phyloP scores from a whole-genome alignment of 35 echinoderm and acorn worm species.

The Lytechinus pictus region DNA sequence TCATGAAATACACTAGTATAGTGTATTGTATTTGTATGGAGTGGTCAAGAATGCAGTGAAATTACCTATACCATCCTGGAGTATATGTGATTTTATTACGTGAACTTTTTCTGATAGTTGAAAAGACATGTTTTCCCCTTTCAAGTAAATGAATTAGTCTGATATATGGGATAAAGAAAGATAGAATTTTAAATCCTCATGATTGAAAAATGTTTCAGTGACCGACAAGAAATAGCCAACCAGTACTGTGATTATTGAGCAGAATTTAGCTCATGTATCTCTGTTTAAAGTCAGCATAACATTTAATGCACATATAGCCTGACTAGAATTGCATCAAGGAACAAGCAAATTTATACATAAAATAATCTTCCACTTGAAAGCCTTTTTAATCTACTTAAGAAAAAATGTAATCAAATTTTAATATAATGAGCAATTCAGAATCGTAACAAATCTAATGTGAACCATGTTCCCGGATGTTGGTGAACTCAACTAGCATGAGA shows the following conservation, averaged over 20 bases:
- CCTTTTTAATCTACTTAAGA: not conserved
- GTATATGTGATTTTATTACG: not conserved
- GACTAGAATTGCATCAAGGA: not conserved
- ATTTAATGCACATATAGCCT: not conserved
- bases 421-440: not conserved
- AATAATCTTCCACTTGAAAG: not conserved
- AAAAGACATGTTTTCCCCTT: not conserved
- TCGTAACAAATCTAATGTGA: not conserved
- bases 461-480: not conserved
- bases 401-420: not conserved
- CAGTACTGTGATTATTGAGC: too few species aligned
- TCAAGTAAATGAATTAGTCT: not conserved
- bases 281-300: slow-evolving; percentile 30
- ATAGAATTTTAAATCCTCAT: not conserved
- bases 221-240: too few species aligned
- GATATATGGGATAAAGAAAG: not conserved
- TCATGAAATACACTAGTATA: too few species aligned
- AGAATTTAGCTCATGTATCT: not conserved
- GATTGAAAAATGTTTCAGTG: not conserved
- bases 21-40: too few species aligned
- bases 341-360: not conserved
- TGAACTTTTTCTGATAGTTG: not conserved
- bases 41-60: not conserved
- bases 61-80: not conserved
- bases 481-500: not conserved